A percentile compares a stretch with the other conserved stretches of the same genome.
phyloP scores from a whole-genome alignment of 2,888 invertebrate species.

The Glyphotaelius pellucidus region DNA sequence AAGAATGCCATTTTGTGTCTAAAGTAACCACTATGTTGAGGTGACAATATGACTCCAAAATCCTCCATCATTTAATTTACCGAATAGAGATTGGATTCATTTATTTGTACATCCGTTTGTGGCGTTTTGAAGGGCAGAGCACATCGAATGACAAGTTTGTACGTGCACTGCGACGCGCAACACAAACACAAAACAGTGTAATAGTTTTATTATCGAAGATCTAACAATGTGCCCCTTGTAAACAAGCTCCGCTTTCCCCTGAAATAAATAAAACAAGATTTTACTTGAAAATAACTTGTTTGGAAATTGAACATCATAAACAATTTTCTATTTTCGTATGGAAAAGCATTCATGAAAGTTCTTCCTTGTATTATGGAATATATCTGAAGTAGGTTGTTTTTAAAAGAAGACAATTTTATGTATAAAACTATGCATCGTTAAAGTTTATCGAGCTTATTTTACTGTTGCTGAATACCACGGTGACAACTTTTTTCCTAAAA shows the following conservation, averaged over 20 bases:
- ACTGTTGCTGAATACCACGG: neutral
- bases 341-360: neutral
- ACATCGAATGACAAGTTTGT: neutral
- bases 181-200: neutral
- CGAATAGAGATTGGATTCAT: neutral
- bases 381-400: constrained; percentile 7
- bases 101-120: neutral
- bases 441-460: constrained; percentile 38
- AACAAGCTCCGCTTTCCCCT: neutral
- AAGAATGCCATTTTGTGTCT: neutral
- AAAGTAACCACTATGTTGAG: neutral
- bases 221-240: neutral
- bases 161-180: neutral
- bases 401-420: constrained; percentile 11
- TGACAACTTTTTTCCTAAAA: constrained; percentile 5
- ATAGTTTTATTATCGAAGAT: neutral
- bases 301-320: no score
- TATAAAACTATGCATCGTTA: constrained; percentile 20
- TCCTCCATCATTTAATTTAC: no score
- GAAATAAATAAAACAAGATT: neutral
- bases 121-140: neutral
- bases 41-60: neutral
- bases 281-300: neutral
- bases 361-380: neutral
- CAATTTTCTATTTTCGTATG: neutral